A percentile compares a stretch with the other conserved stretches of the same genome.
phyloP scores from a whole-genome alignment of 1,140 invertebrate genomes.

The Zaprionus camerounensis region DNA sequence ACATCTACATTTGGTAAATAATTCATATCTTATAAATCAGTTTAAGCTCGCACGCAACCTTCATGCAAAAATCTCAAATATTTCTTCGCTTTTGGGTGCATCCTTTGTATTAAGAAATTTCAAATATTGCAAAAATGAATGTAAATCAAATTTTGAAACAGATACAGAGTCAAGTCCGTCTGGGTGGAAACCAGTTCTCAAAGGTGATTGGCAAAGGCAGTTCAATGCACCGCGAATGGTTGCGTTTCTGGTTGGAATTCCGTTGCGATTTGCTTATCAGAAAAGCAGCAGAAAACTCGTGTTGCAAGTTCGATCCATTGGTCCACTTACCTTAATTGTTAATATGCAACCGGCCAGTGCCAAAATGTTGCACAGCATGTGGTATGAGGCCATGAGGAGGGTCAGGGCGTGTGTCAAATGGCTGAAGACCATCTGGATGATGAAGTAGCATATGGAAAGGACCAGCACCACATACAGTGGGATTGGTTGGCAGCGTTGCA shows the following conservation, averaged over 20 bases:
- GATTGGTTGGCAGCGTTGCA: slow-evolving; percentile 88
- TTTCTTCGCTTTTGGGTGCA: neutral
- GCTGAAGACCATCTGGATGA: slow-evolving; percentile 90
- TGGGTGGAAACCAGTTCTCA: slow-evolving; percentile 53
- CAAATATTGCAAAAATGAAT: slow-evolving; percentile 9
- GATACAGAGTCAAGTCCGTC: slow-evolving; percentile 20
- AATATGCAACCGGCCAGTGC: slow-evolving; percentile 89
- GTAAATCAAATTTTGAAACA: slow-evolving; percentile 40
- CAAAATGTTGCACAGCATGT: slow-evolving; percentile 93
- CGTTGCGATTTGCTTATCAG: slow-evolving; percentile 46
- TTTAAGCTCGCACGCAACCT: neutral
- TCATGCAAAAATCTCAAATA: neutral
- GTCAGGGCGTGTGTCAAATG: slow-evolving; percentile 93
- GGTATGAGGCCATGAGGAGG: slow-evolving; percentile 93
- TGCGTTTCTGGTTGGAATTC: slow-evolving; percentile 7
- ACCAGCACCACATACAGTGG: slow-evolving; percentile 89
- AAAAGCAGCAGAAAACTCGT: slow-evolving; percentile 1
- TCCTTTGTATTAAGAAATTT: slow-evolving; percentile 12
- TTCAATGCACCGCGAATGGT: slow-evolving; percentile 42
- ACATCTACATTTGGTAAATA: neutral
- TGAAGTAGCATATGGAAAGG: slow-evolving; percentile 89
- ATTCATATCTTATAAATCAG: neutral
- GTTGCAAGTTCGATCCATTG: slow-evolving; percentile 21
- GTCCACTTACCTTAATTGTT: slow-evolving; percentile 88
- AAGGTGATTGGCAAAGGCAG: slow-evolving; percentile 9